Evolutionary conservation across 2,888 invertebrate species (phyloP).

Genomic region (Tinea pellionella): DNA sequence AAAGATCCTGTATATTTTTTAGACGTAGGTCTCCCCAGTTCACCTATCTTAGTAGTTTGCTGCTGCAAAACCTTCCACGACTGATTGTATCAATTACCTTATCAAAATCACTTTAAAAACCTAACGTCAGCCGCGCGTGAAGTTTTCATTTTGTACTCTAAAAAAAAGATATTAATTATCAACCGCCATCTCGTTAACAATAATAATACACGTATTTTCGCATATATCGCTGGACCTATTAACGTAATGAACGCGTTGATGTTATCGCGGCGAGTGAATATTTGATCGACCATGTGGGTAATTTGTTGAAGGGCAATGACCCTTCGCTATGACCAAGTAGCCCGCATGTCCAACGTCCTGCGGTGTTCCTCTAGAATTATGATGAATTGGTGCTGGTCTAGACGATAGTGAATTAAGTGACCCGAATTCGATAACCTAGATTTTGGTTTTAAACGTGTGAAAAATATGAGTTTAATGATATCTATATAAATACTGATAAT

Average conservation of each 20-base stretch:
- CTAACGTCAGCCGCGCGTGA: not conserved
- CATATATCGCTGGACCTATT: constrained; percentile 16
- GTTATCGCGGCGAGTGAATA: constrained; percentile 18
- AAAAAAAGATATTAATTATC: not conserved
- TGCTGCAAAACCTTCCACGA: too few species aligned
- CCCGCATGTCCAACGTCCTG: constrained; percentile 20
- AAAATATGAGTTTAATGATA: too few species aligned
- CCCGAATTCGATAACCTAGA: not conserved
- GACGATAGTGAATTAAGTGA: not conserved
- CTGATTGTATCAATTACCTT: too few species aligned
- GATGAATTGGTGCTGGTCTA: not conserved
- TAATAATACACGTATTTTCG: constrained; percentile 1
- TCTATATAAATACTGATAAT: too few species aligned
- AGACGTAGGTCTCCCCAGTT: too few species aligned
- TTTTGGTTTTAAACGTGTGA: not conserved
- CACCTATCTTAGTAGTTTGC: too few species aligned
- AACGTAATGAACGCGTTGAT: constrained; percentile 20
- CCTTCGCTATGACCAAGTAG: constrained; percentile 14
- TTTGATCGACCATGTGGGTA: constrained; percentile 21
- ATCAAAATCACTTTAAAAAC: not conserved
- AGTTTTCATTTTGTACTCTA: not conserved
- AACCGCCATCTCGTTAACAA: not conserved
- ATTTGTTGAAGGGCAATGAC: constrained; percentile 22
- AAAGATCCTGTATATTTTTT: too few species aligned
- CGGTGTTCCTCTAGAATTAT: not conserved